Percentiles rank a stretch among this genome's conserved stretches.
Evolutionary conservation across 2,113 vertebrate species (phyloP).

Genomic region (mouse (Mus musculus)): GRCm39 chr8:76958001-76958500

Average conservation of each 20-base stretch:
- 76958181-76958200: neutral
- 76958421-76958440: slow-evolving; percentile 63
- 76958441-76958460: slow-evolving; percentile 12
- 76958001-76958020: neutral
- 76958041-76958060: slow-evolving; percentile 36
- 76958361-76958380: slow-evolving; percentile 22
- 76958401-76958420: slow-evolving; percentile 2
- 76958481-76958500: slow-evolving; percentile 77
- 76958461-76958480: slow-evolving; percentile 71
- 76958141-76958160: neutral
- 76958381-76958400: neutral
- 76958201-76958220: neutral
- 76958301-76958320: slow-evolving; percentile 4
- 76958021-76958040: neutral
- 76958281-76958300: slow-evolving; percentile 60
- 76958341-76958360: slow-evolving; percentile 55
- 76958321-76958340: neutral
- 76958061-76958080: neutral
- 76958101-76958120: neutral
- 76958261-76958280: slow-evolving; percentile 43
- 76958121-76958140: slow-evolving; percentile 17
- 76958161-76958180: neutral
- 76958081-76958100: neutral
- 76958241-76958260: slow-evolving; percentile 13
- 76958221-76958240: neutral